Evolutionary conservation across 2,888 invertebrate genomes (phyloP), one percentile per base, ranked within the genome.

Genomic region (Ichneumoninae sp.): DNA sequence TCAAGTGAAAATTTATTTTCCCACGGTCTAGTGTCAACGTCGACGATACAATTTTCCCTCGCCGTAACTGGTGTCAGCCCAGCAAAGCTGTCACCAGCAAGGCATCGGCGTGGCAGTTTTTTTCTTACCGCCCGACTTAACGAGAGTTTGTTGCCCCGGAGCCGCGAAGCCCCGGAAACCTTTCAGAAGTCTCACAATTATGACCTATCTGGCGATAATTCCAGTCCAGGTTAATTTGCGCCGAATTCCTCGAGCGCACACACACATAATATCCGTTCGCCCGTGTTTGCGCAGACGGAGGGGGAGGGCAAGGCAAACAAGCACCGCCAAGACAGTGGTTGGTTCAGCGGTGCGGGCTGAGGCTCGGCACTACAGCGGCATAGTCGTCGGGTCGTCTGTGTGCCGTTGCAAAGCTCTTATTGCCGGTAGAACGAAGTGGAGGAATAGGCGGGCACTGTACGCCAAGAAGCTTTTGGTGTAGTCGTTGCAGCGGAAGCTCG

Each of bases 401-500:
- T 26, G 40, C 47, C n/a, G 60, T 44, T 73, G 74, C 44, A 74
- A 73, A 30, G 50, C 66, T 77, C 82, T 82, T 77, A 82, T 77
- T 73, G 77, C 47, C 63, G 60, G 60, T 60, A 47, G 50, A 47
- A 19, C 33, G 50, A 63, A 63, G 47, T 52, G 40, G 52, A 76
- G 33, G 52, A 66, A 57, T 40, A 73, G 73, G 73, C n/a, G 33
- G 19, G 36, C 65, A 65, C 36, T 52, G 65, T 75, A 36, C 40
- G 40, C 66, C 66, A 66, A 66, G 66, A 40, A 36, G 73, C 74
- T 78, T 83, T 74, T 44, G 70, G 57, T 52, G 66, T 65, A 69
- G 74, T 30, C 22, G 66, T 52, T 75, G 81, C 84, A 79, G 16
- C 70, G 74, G 52, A 79, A 85, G 76, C 81, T 81, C 73, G 63